phyloP scores from a whole-genome alignment of 2,888 invertebrate species.

The Drosophila subquinaria region DNA sequence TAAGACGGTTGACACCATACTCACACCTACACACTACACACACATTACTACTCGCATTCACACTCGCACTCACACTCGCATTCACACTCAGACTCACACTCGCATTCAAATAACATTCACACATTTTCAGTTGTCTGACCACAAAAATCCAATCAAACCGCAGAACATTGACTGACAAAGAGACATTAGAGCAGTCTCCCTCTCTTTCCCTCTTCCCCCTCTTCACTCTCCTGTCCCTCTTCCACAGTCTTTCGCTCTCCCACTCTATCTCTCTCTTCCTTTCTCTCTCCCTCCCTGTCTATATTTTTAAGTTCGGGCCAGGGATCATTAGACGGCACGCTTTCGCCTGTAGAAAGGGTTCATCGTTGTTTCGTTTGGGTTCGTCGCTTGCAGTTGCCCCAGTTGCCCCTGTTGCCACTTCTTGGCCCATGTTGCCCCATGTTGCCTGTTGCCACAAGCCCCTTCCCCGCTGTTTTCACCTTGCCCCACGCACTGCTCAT shows the following conservation, averaged over 20 bases:
- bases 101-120: slow-evolving; percentile 24
- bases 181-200: slow-evolving; percentile 19
- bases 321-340: slow-evolving; percentile 76
- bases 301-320: slow-evolving; percentile 59
- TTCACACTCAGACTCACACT: slow-evolving; percentile 13
- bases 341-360: slow-evolving; percentile 30
- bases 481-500: slow-evolving; percentile 67
- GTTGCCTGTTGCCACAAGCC: not conserved
- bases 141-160: slow-evolving; percentile 66
- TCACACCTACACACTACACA: not conserved
- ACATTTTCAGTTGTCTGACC: slow-evolving; percentile 53
- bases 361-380: slow-evolving; percentile 24
- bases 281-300: not conserved
- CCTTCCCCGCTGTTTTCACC: not conserved
- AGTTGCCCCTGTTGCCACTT: not conserved
- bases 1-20: slow-evolving; percentile 18
- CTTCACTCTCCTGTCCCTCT: not conserved
- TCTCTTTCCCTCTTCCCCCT: not conserved
- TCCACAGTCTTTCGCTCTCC: not conserved
- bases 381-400: slow-evolving; percentile 31
- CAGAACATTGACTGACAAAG: slow-evolving; percentile 42
- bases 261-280: no score
- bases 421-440: not conserved
- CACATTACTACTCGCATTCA: slow-evolving; percentile 8
- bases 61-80: not conserved